A percentile compares a stretch with the other conserved stretches of the same genome.
Evolutionary conservation across 2,888 invertebrate species (phyloP).

Genomic region (Cataglyphis cursor): DNA sequence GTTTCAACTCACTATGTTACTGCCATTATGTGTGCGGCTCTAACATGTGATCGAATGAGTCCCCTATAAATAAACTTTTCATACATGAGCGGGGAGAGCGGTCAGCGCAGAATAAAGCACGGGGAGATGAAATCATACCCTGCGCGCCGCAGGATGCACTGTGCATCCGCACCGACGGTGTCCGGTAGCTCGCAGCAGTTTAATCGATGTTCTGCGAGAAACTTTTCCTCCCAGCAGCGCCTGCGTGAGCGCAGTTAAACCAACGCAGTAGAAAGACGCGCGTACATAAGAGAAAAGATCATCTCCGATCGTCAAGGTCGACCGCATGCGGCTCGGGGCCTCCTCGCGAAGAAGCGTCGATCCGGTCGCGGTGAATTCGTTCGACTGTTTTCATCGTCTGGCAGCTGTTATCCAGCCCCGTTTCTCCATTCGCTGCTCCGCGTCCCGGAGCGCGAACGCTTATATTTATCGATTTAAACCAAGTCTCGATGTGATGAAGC

Average conservation of each 20-base stretch:
- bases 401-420: conserved; percentile 66
- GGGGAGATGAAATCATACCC: conserved; percentile 75
- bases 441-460: conserved; percentile 47
- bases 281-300: conserved; percentile 66
- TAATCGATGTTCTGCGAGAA: conserved; percentile 73
- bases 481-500: conserved; percentile 47
- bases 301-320: conserved; percentile 76
- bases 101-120: conserved; percentile 67
- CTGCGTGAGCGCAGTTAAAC: conserved; percentile 62
- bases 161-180: conserved; percentile 69
- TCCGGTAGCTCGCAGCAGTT: conserved; percentile 77
- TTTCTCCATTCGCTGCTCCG: conserved; percentile 42
- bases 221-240: conserved; percentile 66
- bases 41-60: conserved; percentile 75
- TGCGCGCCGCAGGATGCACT: conserved; percentile 70
- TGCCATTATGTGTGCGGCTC: conserved; percentile 58
- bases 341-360: conserved; percentile 69
- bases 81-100: conserved; percentile 68
- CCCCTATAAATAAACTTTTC: conserved; percentile 76
- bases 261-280: conserved; percentile 46
- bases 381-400: conserved; percentile 74
- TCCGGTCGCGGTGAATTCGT: conserved; percentile 70
- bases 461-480: conserved; percentile 37
- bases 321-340: conserved; percentile 72
- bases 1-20: conserved; percentile 68